Base-by-base conservation (phyloP, 1,140 invertebrate species). In the Lordiphosa clarofinis region DNA sequence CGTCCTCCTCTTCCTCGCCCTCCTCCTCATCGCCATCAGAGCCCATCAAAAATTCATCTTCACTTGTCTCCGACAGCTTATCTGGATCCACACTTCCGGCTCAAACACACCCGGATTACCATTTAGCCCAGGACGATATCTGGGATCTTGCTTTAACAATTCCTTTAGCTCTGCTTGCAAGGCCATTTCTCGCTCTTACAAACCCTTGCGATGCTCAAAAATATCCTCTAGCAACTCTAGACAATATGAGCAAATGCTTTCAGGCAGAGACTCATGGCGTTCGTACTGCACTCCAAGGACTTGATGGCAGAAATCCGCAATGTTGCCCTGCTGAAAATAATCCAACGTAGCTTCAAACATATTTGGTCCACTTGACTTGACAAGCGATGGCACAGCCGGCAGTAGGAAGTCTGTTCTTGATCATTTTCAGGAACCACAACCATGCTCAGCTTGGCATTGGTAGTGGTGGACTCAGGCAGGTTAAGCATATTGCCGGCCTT, bases 1-100 rank as follows among this genome's bases (percentile, higher is more conserved):
- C 70, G 36, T 49, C 61, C 5, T 74, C 67, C 2, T 63, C 73
- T 0, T 66, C 57, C 6, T 39, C 36, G 9, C 38, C 43, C 35
- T 56, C 43, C 11, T 31, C 28, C 7, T 49, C 56, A n/a, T 36
- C 15, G 15, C 15, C 15, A 1, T 15, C 15, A 15, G 15, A 15
- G 15, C 43, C 43, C 0, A 64, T 36, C 24, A 35, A 10, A 13
- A 81, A 84, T 9, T 82, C 76, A 12, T 82, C 76, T 1, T 84
- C 76, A 24, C 76, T 82, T 0, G 72, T 65, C 13, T 76, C 76
- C 8, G 72, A 64, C 13, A 82, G n/a, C 15, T 84, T 87, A 38
- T 91, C 91, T 1, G 92, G 92, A 88, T 93, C 92, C 1, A 93
- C 91, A 91, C 91, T 39, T 86, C 73, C 33, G 88, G 87, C 13